Base-by-base conservation (phyloP, 2,113 vertebrate species). In the Pseudorhombus dupliciocellatus region DNA sequence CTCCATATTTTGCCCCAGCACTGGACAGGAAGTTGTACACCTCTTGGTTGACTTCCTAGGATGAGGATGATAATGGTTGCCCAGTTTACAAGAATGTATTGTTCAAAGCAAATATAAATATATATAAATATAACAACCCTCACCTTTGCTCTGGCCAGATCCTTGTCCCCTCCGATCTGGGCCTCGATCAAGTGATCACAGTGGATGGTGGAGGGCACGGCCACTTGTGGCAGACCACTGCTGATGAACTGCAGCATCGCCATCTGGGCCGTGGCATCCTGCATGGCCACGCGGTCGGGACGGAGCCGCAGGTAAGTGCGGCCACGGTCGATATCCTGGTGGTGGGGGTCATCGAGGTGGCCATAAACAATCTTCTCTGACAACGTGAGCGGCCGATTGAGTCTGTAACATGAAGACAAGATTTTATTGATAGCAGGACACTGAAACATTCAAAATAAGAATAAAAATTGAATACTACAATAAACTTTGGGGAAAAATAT, bases 211-310 rank as follows among this genome's bases (percentile, higher is more conserved):
- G 97, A 98, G 2, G 97, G 97, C 80, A 99, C 97, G 0, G 97
- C 96, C 83, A 98, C 97, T 75, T 60, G 94, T 0, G 97, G 93
- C 75, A 99, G 92, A 24, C 97, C 97, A 0, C 97, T 99, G 93
- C 97, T 99, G 91, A 99, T 99, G 87, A 99, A 99, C 93, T 99
- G 97, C 3, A 99, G 93, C 97, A 99, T 99, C 11, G 97, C 97
- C 97, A 99, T 99, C 92, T 99, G 97, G 3, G 97, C 97, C 0
- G 97, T 99, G 58, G 97, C 97, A 1, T 99, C 97, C 90, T 98
- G 97, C 97, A 99, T 99, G 79, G 97, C 97, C 87, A 99, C 97
- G 0, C 97, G 95, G 91, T 98, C 97, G 0, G 97, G 97, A 40
- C 93, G 93, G n/a, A 98, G 86, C 1, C 97, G 95, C 77, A 99